Evolutionary conservation across 2,888 invertebrate species (phyloP), one percentile per base, ranked within the genome.

Genomic region (Sinotaia quadrata): DNA sequence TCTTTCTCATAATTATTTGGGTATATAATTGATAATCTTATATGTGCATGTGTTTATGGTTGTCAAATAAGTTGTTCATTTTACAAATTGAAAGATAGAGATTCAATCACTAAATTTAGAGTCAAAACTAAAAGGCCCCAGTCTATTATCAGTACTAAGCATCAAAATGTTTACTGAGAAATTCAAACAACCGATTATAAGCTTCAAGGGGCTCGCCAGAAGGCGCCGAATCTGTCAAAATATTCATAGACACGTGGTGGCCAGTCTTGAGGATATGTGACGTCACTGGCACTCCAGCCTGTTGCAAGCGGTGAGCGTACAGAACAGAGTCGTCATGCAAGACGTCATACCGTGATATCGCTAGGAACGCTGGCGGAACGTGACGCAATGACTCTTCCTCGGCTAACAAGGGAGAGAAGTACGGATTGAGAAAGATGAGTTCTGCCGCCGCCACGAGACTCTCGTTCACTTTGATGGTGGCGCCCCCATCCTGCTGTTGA

Each of bases 321-420:
- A 69, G 44, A 29, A 69, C 15, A 3, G 41, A 57, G 15, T 69
- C 69, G 31, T 69, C 69, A 12, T 65, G 47, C 57, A 69, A 36
- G 5, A 51, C 58, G 52, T 69, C 69, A 24, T 58, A 58, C 31
- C 34, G 63, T 18, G 60, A 24, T 21, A 36, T n/a, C 0, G 63
- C 29, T 24, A 68, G 18, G 37, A 62, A 31, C 18, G 68, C 44
- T 2, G 62, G 49, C 2, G 68, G 68, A 21, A 68, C 29, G 24
- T 49, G 68, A 18, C 56, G 10, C 33, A 54, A 33, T 8, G 44
- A 29, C 8, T 54, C 31, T 18, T 62, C 63, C 4, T 54, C 62
- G 3, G 68, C 68, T 34, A 68, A 24, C 29, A 68, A 36, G n/a
- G 68, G 68, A 33, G 68, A 68, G 27, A 44, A 54, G 27, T 57